phyloP scores from a whole-genome alignment of 2,888 invertebrate genomes.

The Parelbella ahira region DNA sequence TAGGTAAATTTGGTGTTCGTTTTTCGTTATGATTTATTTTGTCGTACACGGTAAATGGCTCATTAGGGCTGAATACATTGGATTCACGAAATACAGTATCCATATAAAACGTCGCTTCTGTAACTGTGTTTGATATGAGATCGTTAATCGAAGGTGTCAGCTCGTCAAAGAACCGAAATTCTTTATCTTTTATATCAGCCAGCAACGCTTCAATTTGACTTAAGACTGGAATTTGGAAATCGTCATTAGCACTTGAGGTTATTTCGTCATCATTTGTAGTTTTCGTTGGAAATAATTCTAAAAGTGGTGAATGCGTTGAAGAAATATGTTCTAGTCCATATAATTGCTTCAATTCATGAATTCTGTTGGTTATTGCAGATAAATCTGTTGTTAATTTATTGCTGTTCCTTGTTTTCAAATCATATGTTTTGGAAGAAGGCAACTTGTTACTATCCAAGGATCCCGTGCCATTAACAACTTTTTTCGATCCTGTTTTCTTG shows the following conservation, averaged over 20 bases:
- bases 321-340: conserved; percentile 13
- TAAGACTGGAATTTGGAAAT: conserved; percentile 34
- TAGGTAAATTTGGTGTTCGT: neutral
- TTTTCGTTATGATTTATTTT: conserved; percentile 28
- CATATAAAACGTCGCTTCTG: conserved; percentile 41
- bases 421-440: conserved; percentile 8
- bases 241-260: neutral
- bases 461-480: neutral
- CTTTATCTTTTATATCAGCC: conserved; percentile 48
- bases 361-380: conserved; percentile 15
- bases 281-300: neutral
- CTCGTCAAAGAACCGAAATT: conserved; percentile 39
- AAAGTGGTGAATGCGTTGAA: conserved; percentile 3
- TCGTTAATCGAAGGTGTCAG: conserved; percentile 37
- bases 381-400: conserved; percentile 17
- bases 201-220: conserved; percentile 50
- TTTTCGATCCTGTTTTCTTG: neutral
- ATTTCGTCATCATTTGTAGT: neutral
- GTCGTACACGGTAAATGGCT: conserved; percentile 25
- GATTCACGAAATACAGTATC: too few species aligned
- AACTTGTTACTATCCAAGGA: neutral
- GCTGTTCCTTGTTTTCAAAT: conserved; percentile 1
- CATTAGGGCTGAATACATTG: too few species aligned
- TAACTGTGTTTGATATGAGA: conserved; percentile 43
- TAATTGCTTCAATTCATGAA: conserved; percentile 12